These are phyloP conservation scores for Drosophila nasuta DNA, from an alignment of 1,140 invertebrate genomes.

Conservation along the genomic window DNA sequence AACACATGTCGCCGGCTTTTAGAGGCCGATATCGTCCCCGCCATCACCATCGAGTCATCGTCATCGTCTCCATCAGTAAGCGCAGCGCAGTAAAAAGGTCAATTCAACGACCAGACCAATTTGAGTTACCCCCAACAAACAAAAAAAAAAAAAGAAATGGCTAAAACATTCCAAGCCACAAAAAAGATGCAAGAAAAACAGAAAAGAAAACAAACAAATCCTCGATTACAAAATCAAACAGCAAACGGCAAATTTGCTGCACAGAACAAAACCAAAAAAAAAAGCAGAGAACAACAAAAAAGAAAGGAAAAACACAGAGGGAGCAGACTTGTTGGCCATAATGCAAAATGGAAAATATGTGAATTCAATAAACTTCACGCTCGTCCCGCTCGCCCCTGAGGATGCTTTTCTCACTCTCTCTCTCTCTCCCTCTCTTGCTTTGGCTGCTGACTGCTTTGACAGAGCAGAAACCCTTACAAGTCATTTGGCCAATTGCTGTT, in stretches of 20 bases:
- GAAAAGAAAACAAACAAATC: conserved; percentile 74
- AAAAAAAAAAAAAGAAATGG: conserved; percentile 44
- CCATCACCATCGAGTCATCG: neutral
- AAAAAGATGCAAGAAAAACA: conserved; percentile 11
- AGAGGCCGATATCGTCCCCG: neutral
- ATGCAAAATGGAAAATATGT: conserved; percentile 81
- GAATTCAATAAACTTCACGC: conserved; percentile 76
- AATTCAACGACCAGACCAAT: conserved; percentile 75
- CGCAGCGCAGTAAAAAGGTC: conserved; percentile 66
- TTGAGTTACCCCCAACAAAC: conserved; percentile 44
- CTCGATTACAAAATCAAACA: conserved; percentile 81
- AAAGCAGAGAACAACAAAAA: conserved; percentile 28
- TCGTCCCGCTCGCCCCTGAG: conserved; percentile 11
- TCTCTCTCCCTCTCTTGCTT: neutral
- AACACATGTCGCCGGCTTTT: conserved; percentile 71
- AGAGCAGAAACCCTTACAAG: conserved; percentile 52
- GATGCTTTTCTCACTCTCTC: conserved; percentile 1
- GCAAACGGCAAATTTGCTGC: conserved; percentile 38
- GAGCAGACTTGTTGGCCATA: conserved; percentile 76
- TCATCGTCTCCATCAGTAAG: conserved; percentile 4
- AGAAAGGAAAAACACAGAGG: conserved; percentile 41
- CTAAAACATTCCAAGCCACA: conserved; percentile 53
- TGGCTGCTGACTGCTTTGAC: neutral
- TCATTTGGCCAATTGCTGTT: conserved; percentile 82
- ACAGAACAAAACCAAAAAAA: neutral